Evolutionary conservation across 2,888 invertebrate species (phyloP), one percentile per base, ranked within the genome.

Genomic region (Drosophila meridiana): DNA sequence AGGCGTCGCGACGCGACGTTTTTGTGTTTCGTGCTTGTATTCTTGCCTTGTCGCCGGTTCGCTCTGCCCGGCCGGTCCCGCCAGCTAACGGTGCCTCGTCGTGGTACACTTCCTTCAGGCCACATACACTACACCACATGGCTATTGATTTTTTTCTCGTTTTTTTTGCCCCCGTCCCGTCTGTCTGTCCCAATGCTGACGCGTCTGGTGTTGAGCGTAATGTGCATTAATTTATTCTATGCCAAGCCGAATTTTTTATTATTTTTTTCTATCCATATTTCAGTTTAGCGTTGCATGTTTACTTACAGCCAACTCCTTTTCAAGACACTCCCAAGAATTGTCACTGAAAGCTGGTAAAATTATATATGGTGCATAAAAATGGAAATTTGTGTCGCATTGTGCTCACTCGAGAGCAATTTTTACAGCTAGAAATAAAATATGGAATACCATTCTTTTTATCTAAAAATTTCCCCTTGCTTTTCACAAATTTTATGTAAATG

Each of bases 121-220:
- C 63, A 80, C 78, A 78, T 76, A 78, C 75, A 71, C 71, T 80
- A 69, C 85, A 69, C 85, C 91, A 90, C 91, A 92, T 90, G 89
- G 78, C 78, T 92, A 91, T 91, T 87, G 91, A 91, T 91, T 91
- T 91, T 91, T 73, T 45, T 34, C 1, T 8, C 8, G 13, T 43
- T 34, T 26, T 45, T 45, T 47, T 43, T 20, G 20, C 20, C 20
- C 20, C 28, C 47, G 47, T 47, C 30, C 50, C 55, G 56, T 48
- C 56, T 59, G 61, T 62, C 40, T 64, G 57, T 58, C 61, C 45
- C 60, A 56, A 40, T 36, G 69, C 80, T 80, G 65, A 76, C 71
- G 73, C 73, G 80, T 67, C 61, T 74, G 72, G 87, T 82, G 89
- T 87, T 65, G 78, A 64, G 66, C 78, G 70, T 77, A 87, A 84